A percentile compares a stretch with the other conserved stretches of the same genome.
These are phyloP conservation scores for Illadopsis cleaveri DNA, from an alignment of 2,113 vertebrate genomes.

Conservation along the genomic window DNA sequence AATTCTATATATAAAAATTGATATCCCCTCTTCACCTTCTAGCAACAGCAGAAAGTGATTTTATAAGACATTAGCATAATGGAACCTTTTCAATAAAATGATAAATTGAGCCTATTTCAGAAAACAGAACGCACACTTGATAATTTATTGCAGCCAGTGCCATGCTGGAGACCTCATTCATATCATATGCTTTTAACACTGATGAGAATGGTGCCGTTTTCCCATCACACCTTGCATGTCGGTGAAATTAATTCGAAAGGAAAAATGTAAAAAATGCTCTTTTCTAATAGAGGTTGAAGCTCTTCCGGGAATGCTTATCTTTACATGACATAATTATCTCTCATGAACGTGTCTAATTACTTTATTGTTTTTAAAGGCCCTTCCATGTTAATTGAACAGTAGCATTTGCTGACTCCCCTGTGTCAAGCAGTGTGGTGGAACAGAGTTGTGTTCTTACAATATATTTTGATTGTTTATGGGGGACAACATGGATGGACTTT, in stretches of 20 bases:
- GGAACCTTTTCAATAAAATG: conserved; percentile 81
- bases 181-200: conserved; percentile 75
- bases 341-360: conserved; percentile 50
- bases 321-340: conserved; percentile 58
- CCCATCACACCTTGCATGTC: background rate
- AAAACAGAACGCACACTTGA: conserved; percentile 74
- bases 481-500: background rate
- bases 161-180: conserved; percentile 54
- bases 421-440: background rate
- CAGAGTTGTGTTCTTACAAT: background rate
- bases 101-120: conserved; percentile 79
- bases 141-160: conserved; percentile 76
- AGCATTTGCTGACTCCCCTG: conserved; percentile 1
- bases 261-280: conserved; percentile 30
- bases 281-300: conserved; percentile 41
- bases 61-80: conserved; percentile 83
- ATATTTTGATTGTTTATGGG: background rate
- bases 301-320: conserved; percentile 54
- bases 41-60: conserved; percentile 67
- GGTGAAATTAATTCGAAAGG: background rate
- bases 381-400: conserved; percentile 46
- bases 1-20: conserved; percentile 58
- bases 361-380: conserved; percentile 43
- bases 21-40: conserved; percentile 71
- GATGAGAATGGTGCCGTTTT: conserved; percentile 65